Evolutionary conservation across 2,888 invertebrate genomes (phyloP), one percentile per base, ranked within the genome.

Genomic region (Labia minor): DNA sequence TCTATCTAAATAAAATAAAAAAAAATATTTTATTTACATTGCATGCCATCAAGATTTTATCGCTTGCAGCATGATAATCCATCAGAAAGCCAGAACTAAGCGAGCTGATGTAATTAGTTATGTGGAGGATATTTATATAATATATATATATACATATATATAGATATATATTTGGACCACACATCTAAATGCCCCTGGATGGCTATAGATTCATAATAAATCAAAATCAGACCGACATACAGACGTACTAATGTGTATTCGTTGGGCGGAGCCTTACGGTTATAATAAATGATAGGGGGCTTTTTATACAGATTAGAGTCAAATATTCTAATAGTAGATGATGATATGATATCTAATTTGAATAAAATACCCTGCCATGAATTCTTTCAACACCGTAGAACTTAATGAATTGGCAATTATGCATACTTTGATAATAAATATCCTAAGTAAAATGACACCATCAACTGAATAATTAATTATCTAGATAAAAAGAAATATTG

Each of bases 51-150:
- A 49, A 49, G 49, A 49, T 49, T 49, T 49, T 49, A 49, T 49
- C 49, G 49, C 49, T 49, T 49, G 49, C 49, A 49, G 49, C 49
- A 49, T 49, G 49, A 49, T 49, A 49, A 49, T 49, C 49, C 49
- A 49, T 49, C 49, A 49, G 49, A 49, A 49, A 16, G 6, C 49
- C 6, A 49, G 49, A 8, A 4, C 49, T 8, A 49, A 10, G n/a
- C 16, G 49, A 49, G 49, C 16, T 49, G 6, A 49, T 49, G 49
- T 49, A 49, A 49, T 49, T 49, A 49, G 49, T 49, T 49, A 49
- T 49, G 49, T 8, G 49, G 16, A 49, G 49, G 49, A 49, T 4
- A 26, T 3, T 6, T 26, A 26, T 3, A 26, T 26, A 26, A 6
- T 26, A 8, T 26, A 49, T 49, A 33, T 8, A 33, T 33, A 33